Base-by-base conservation (phyloP, 2,113 vertebrate species). In the Saguinus imperator region DNA sequence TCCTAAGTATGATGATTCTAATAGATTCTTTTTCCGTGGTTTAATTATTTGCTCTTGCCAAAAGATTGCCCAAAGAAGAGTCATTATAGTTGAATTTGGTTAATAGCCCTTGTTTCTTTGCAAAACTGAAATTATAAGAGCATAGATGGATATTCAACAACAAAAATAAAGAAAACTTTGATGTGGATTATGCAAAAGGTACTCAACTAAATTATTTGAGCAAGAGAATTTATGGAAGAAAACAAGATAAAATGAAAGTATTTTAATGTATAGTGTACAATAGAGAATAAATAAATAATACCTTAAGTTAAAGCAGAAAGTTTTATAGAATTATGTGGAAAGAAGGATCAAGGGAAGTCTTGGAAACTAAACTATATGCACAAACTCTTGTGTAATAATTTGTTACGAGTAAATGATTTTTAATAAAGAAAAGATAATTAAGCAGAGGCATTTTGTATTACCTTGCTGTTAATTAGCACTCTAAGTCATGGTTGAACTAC, bases 181-280 rank as follows among this genome's bases (percentile, higher is more conserved):
- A 64, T 87, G 75, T 90, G 61, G 85, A 94, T 96, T 96, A 95
- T 96, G 83, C 48, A 96, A 96, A 77, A 96, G 92, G 73, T 61
- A 97, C 84, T 77, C 81, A 97, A 76, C 21, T 87, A 66, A 94
- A 79, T 93, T 92, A 92, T 97, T 91, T 85, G 55, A 1, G 18
- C 86, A 92, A 91, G 68, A 90, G 55, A 96, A 89, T 87, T 81
- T 98, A 95, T 90, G 84, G 96, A 98, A 98, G 93, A 94, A 95
- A 97, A 50, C 5, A 79, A 48, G 6, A 80, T 80, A 96, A 95
- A 81, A 61, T 61, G 45, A 72, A 98, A 81, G 40, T 68, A 8
- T 50, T 86, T 88, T 35, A 73, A 40, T 48, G 14, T n/a, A 79
- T 86, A 57, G 43, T 79, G 4, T 75, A 32, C 21, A 52, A 68